These are phyloP conservation scores for Euthynnus affinis DNA, from an alignment of 2,797 vertebrate genomes.

Conservation along the genomic window DNA sequence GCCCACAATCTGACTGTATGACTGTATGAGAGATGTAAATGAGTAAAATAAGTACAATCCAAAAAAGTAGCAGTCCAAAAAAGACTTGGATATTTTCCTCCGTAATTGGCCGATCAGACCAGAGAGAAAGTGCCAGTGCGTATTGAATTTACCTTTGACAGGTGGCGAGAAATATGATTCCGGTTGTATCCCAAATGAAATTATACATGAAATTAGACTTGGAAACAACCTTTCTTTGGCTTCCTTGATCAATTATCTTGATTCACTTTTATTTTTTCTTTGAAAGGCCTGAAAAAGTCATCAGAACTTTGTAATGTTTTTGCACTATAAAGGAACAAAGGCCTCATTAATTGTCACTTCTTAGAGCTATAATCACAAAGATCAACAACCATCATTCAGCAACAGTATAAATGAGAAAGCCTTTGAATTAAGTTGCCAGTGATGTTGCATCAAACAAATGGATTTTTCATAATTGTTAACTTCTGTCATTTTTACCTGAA, in stretches of 20 bases:
- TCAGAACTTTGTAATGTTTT: not conserved
- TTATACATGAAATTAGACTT: constrained; percentile 50
- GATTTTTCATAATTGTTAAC: not conserved
- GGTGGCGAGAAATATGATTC: constrained; percentile 29
- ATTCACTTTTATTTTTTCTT: not conserved
- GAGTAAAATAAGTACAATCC: constrained; percentile 13
- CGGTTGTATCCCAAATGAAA: constrained; percentile 31
- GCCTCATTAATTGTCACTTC: not conserved
- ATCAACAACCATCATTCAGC: not conserved
- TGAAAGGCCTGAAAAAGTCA: not conserved
- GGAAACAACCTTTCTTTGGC: constrained; percentile 32
- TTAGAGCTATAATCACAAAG: not conserved
- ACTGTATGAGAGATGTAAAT: not conserved
- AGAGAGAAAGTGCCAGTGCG: not conserved
- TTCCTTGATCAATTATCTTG: not conserved
- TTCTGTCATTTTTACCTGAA: not conserved
- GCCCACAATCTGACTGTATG: not conserved
- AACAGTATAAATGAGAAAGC: not conserved
- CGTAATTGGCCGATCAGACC: constrained; percentile 8
- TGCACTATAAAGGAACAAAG: not conserved
- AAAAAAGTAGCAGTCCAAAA: constrained; percentile 21
- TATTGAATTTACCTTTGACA: constrained; percentile 47
- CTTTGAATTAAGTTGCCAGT: no score
- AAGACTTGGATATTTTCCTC: constrained; percentile 18
- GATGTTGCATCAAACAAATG: constrained; percentile 1